Evolutionary conservation across 2,113 vertebrate species (phyloP).

Genomic region (Choloepus hoffmanni): DNA sequence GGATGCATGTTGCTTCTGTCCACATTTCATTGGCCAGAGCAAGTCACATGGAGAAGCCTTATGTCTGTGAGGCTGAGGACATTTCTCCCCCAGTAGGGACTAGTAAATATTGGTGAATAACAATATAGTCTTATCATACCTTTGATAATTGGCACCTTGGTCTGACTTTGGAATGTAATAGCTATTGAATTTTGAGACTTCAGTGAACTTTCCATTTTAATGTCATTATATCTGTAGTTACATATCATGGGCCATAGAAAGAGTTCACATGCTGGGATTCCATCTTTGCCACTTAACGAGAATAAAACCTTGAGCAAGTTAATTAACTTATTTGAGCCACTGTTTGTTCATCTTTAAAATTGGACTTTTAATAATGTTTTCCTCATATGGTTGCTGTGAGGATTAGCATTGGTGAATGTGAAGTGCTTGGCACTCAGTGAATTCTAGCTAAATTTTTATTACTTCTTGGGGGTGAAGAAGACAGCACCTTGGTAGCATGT

Average conservation of each 20-base stretch:
- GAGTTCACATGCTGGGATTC: not conserved
- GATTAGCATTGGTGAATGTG: not conserved
- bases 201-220: not conserved
- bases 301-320: not conserved
- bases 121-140: not conserved
- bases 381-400: not conserved
- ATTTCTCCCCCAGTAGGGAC: not conserved
- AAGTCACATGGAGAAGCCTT: not conserved
- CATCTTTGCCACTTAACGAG: not conserved
- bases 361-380: not conserved
- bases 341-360: not conserved
- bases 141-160: not conserved
- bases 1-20: not conserved
- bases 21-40: not conserved
- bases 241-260: not conserved
- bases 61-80: not conserved
- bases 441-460: not conserved
- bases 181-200: not conserved
- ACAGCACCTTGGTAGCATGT: not conserved
- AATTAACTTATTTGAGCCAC: not conserved
- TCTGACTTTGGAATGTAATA: not conserved
- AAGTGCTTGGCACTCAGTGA: not conserved
- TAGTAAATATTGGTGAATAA: not conserved
- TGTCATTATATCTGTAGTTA: not conserved
- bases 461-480: not conserved